phyloP scores from a whole-genome alignment of 92 coral and sea anemone species.

The Paramuricea clavata region DNA sequence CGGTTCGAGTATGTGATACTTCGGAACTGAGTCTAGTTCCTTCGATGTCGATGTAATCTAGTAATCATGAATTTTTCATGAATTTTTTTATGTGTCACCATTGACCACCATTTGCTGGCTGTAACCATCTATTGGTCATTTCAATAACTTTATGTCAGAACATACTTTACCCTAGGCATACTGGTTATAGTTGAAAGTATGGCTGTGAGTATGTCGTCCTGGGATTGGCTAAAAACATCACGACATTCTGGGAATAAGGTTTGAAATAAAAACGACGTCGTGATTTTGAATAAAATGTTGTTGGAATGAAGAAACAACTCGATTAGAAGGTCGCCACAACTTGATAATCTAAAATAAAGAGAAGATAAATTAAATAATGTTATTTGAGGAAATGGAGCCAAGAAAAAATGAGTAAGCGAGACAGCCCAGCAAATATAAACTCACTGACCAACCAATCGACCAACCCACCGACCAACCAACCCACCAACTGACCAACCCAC shows the following conservation, averaged over 20 bases:
- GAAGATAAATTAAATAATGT: background rate
- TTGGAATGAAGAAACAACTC: constrained; percentile 42
- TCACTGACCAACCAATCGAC: too few relatives aligned
- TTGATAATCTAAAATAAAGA: constrained; percentile 24
- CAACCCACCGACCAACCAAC: too few relatives aligned
- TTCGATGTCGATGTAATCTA: too few relatives aligned
- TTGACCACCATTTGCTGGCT: too few relatives aligned
- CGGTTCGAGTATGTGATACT: too few relatives aligned
- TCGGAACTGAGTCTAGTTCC: too few relatives aligned
- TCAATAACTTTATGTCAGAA: too few relatives aligned
- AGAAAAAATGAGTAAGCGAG: background rate
- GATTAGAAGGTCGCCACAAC: constrained; percentile 26
- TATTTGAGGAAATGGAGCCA: background rate
- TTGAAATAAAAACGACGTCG: background rate
- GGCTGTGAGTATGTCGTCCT: constrained; percentile 27
- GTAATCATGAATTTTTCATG: too few relatives aligned
- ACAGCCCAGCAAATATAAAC: too few relatives aligned
- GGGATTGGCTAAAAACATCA: constrained; percentile 33
- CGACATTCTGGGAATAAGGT: constrained; percentile 17
- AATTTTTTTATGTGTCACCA: too few relatives aligned
- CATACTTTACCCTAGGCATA: constrained; percentile 27
- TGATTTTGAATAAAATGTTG: constrained; percentile 24
- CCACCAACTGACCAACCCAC: too few relatives aligned
- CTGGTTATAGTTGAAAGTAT: constrained; percentile 27
- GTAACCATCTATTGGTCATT: too few relatives aligned